A percentile compares a stretch with the other conserved stretches of the same genome.
phyloP scores from a whole-genome alignment of 1,140 invertebrate species.

The Lasaia peninsularis region DNA sequence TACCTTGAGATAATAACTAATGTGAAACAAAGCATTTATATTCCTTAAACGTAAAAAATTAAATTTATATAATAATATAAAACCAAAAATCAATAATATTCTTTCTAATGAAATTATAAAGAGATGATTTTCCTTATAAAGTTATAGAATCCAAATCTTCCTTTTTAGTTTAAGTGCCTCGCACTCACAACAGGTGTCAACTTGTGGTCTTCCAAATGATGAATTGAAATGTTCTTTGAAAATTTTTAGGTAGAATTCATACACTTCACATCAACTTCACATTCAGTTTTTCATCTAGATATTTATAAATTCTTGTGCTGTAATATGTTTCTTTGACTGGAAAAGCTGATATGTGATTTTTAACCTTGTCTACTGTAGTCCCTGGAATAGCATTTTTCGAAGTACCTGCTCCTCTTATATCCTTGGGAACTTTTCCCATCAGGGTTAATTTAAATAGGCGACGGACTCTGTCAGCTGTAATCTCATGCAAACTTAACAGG shows the following conservation, averaged over 20 bases:
- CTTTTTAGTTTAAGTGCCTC: not conserved
- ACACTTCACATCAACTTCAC: slow-evolving; percentile 3
- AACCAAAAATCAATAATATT: too few species aligned
- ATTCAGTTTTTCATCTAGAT: not conserved
- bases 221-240: slow-evolving; percentile 1
- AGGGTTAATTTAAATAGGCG: not conserved
- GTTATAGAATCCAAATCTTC: too few species aligned
- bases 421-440: not conserved
- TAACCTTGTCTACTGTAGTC: not conserved
- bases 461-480: not conserved
- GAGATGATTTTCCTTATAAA: too few species aligned
- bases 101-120: too few species aligned
- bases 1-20: too few species aligned
- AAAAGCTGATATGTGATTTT: not conserved
- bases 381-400: not conserved
- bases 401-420: not conserved
- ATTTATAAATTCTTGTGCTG: slow-evolving; percentile 4
- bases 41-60: too few species aligned
- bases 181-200: not conserved
- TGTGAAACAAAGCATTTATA: too few species aligned
- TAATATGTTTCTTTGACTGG: slow-evolving; percentile 1
- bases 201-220: not conserved
- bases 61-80: too few species aligned
- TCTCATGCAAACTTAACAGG: not conserved
- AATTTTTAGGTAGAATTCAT: not conserved